Base-by-base conservation (phyloP, 2,888 invertebrate genomes). In the Lepidochrysops patricia region DNA sequence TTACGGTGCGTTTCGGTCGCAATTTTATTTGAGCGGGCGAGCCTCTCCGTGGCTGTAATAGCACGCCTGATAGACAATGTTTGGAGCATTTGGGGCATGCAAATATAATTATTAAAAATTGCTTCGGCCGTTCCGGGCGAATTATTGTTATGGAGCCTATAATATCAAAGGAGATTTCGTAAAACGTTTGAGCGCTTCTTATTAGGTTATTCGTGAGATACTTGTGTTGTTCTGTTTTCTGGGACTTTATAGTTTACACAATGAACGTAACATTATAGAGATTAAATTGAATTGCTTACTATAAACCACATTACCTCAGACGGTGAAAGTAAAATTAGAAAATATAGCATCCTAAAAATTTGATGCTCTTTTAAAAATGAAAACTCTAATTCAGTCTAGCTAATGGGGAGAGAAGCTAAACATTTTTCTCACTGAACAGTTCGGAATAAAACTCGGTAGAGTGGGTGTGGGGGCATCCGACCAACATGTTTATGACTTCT, bases 61-160 rank as follows among this genome's bases (percentile, higher is more conserved):
- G 84, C 85, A 84, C 83, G 81, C 73, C 73, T 70, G 76, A 76
- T 77, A 80, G 75, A 79, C 79, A 75, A 69, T 72, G 73, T 67
- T 68, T 60, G 66, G 71, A 79, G 74, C 74, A 74, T 77, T 77
- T 70, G 68, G 72, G 72, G 70, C 64, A 73, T 66, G 64, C 67
- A 76, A 87, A 86, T 72, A 72, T 87, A 84, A 88, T 88, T 88
- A 88, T 86, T 85, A 88, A 86, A 88, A 85, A 86, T 87, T 87
- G 86, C 84, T 79, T 82, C 75, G 75, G 69, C 79, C 82, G 79
- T 67, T 67, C 67, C 66, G 78, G 74, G 67, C 73, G 67, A 79
- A 76, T 76, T 76, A 72, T 74, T 75, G 77, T 79, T 65, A 62
- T 67, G 61, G 58, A 67, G 71, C 68, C 71, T 72, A 23, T 43